Conservation (phyloP, 2,888 invertebrate genomes). For the Diarsia brunnea region DNA sequence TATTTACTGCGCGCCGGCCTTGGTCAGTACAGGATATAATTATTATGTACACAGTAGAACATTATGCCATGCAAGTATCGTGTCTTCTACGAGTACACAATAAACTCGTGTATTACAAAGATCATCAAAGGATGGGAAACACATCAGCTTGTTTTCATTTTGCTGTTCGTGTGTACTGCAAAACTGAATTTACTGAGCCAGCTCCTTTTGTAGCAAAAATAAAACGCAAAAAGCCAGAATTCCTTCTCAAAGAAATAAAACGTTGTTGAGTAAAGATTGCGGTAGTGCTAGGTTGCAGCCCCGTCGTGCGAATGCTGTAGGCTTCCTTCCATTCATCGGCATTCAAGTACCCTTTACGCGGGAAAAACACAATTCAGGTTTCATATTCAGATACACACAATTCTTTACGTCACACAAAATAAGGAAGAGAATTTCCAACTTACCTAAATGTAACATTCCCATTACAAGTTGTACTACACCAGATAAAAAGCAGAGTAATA, state of each 20-base stretch:
- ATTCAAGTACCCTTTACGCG: conserved; percentile 25
- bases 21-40: conserved; percentile 61
- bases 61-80: conserved; percentile 44
- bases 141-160: conserved; percentile 27
- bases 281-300: conserved; percentile 38
- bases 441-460: conserved; percentile 96
- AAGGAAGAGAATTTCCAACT: conserved; percentile 67
- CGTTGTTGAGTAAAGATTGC: conserved; percentile 39
- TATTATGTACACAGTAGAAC: conserved; percentile 44
- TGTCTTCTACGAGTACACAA: conserved; percentile 40
- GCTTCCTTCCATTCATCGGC: conserved; percentile 22
- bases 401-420: conserved; percentile 28
- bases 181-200: conserved; percentile 2
- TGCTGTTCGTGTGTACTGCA: not conserved
- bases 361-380: conserved; percentile 17
- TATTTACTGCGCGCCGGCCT: conserved; percentile 54
- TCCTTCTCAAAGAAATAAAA: conserved; percentile 40
- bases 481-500: conserved; percentile 95
- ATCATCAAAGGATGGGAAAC: conserved; percentile 21
- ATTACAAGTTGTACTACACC: conserved; percentile 95
- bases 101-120: conserved; percentile 22
- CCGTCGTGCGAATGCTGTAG: conserved; percentile 24
- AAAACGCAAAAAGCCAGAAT: conserved; percentile 20
- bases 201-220: conserved; percentile 4
- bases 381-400: conserved; percentile 5